Evolutionary conservation across 2,888 invertebrate genomes (phyloP), one percentile per base, ranked within the genome.

Genomic region (Lepidocyrtoides sp.): DNA sequence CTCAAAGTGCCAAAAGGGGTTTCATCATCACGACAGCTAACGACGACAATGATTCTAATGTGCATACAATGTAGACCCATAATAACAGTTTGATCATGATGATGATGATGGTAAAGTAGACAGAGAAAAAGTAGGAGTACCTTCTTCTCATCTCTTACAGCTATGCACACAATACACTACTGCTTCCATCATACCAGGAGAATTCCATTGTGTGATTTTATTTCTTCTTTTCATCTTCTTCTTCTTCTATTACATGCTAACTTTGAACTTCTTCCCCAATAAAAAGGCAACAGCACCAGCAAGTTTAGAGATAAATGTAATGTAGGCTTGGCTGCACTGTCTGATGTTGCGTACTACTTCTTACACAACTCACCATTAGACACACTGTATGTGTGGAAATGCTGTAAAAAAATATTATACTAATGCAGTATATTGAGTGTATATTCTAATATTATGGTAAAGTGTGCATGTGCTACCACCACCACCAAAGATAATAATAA

Each of bases 1-100:
- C 36, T 84, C 10, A 84, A 84, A 84, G 69, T 84, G 84, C 84
- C 84, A 84, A 84, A 84, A 84, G 84, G 84, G 72, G 69, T 72
- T 84, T 84, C 66, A 84, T 84, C 84, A 51, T 69, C 63, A 84
- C 72, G 36, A 44, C 83, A 79, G 60, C 81, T 82, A 82, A 82
- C 79, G 79, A 82, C 60, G 41, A 82, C 81, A 82, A 82, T 82
- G 81, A 36, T 41, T 63, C 32, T 82, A 82, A 82, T 82, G 44
- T 82, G 44, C 32, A 41, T 82, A 63, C 82, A 79, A 79, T 75
- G 66, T 66, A 66, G 32, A 66, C 66, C 32, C 8, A 66, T 66
- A 66, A 66, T 66, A 32, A 66, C 66, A 66, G 66, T 32, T 26
- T 60, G 17, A 17, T 10, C 10, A 60, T 60, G 60, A 32, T 66